Percentiles rank a stretch among this genome's conserved stretches.
These are phyloP conservation scores for Neodontobutis hainanensis DNA, from an alignment of 2,113 vertebrate species.

Conservation along the genomic window DNA sequence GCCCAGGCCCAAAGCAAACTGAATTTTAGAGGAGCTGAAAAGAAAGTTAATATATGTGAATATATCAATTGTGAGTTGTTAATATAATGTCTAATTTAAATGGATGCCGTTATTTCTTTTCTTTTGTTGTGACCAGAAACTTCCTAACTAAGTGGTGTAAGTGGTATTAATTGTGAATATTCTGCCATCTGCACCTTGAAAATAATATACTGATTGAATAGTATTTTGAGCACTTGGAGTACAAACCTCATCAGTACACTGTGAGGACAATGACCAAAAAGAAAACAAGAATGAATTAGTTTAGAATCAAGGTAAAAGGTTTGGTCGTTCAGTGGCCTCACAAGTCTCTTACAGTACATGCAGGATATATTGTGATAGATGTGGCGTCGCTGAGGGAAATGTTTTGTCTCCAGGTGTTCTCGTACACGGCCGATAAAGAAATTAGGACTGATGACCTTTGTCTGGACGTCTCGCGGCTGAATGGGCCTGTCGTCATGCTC, in stretches of 20 bases:
- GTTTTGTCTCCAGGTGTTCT: constrained; percentile 87
- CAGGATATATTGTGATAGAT: background rate
- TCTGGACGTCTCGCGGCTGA: constrained; percentile 94
- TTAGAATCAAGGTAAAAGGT: too few species aligned
- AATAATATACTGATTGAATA: too few species aligned
- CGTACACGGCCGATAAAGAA: constrained; percentile 97
- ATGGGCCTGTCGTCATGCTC: constrained; percentile 93
- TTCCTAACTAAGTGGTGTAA: too few species aligned
- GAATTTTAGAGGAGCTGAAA: background rate
- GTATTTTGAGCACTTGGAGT: too few species aligned
- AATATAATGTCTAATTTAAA: background rate
- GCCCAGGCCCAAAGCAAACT: background rate
- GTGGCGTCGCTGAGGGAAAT: constrained; percentile 1
- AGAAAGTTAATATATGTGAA: background rate
- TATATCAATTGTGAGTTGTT: background rate
- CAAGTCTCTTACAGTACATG: background rate
- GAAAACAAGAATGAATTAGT: background rate
- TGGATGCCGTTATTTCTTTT: background rate
- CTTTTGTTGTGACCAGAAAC: too few species aligned
- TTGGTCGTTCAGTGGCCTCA: too few species aligned
- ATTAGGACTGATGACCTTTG: constrained; percentile 97
- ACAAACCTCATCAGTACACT: too few species aligned
- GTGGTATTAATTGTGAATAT: too few species aligned
- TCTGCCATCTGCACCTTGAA: too few species aligned
- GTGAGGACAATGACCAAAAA: background rate